Base-by-base conservation (phyloP, 2,113 vertebrate species). In the Leptodactylus fuscus region DNA sequence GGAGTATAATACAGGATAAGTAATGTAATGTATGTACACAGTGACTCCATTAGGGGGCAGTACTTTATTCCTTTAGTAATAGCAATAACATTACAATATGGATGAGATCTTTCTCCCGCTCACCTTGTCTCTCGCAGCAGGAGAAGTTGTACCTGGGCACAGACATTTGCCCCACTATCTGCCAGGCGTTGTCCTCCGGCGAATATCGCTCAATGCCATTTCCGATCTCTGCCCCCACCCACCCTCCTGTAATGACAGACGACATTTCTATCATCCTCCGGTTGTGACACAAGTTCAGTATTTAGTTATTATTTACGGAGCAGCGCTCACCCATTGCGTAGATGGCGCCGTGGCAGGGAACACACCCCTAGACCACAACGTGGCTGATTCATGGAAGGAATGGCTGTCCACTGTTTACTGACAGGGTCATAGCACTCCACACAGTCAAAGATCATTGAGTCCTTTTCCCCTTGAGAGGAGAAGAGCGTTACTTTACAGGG, bases 371-470 rank as follows among this genome's bases (percentile, higher is more conserved):
- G 93, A 44, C 98, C 97, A 90, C 96, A 99, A 12, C 98, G 97
- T 13, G 98, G 98, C 60, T 95, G 95, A 88, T 96, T 99, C 90
- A 99, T 95, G 12, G 97, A 99, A 15, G 98, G 96, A 80, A 97
- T 96, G 1, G 97, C 94, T 0, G 96, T 95, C 98, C 98, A 99
- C 87, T 99, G 98, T 87, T 98, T 99, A 24, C 95, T 97, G 86
- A 98, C 96, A 11, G 97, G 98, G 91, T 99, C 97, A 1, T 98
- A 99, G 87, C 97, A 93, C 89, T 99, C 98, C 0, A 97, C 96
- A 90, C 97, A 99, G 91, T 98, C 97, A 89, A 99, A 99, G 88
- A 99, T 99, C 97, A 99, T 99, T 0, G 98, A 97, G 87, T 98
- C 96, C 84, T 99, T 96, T 89, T 99, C 97, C 78, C 98, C 98